Percentiles rank a stretch among this genome's conserved stretches.
phyloP scores from a whole-genome alignment of 2,113 vertebrate species.

The Hymenochirus boettgeri region DNA sequence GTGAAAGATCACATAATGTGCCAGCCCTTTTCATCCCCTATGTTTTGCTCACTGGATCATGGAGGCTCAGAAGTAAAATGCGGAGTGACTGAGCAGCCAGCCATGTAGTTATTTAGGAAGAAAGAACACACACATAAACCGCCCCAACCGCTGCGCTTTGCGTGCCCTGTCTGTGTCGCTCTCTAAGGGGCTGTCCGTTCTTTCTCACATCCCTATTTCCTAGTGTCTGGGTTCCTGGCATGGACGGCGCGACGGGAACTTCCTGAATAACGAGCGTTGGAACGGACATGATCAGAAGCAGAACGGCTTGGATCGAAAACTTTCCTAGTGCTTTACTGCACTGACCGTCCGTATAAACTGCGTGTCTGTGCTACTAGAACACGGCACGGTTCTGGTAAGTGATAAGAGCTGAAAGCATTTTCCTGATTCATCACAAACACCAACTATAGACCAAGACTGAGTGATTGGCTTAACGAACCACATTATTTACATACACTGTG shows the following conservation, averaged over 20 bases:
- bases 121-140: constrained; percentile 8
- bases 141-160: constrained; percentile 42
- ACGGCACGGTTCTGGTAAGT: no score
- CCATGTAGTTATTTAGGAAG: not conserved
- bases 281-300: constrained; percentile 11
- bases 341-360: no score
- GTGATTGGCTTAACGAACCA: no score
- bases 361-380: no score
- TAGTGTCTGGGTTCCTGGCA: constrained; percentile 67
- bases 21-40: constrained; percentile 13
- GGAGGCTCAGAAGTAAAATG: constrained; percentile 32
- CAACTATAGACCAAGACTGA: no score
- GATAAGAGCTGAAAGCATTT: no score
- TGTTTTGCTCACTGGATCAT: not conserved
- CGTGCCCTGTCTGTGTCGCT: constrained; percentile 61
- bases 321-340: no score
- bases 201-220: constrained; percentile 65
- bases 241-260: constrained; percentile 62
- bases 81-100: constrained; percentile 45
- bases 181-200: constrained; percentile 68
- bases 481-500: no score
- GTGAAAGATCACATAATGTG: constrained; percentile 54
- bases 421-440: no score
- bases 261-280: no score
- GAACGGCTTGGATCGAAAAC: no score